Evolutionary conservation across 2,888 invertebrate genomes (phyloP), one percentile per base, ranked within the genome.

Genomic region (Leucophora obtusa): DNA sequence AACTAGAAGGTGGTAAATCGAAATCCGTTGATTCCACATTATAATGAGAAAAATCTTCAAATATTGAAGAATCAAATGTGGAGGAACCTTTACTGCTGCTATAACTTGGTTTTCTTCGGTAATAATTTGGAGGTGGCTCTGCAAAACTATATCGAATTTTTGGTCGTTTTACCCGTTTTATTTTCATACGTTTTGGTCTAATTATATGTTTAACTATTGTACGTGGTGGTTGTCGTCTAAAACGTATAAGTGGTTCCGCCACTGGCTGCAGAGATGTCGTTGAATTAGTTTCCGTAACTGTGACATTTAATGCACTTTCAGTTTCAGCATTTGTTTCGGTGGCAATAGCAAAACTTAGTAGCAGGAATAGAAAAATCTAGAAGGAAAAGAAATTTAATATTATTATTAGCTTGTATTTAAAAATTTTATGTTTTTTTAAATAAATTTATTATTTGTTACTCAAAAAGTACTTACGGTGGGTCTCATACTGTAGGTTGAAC

Each of bases 161-260:
- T 5, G 86, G 86, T 6, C 74, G 70, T 77, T 89, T 89, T 1
- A 83, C 78, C 5, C 87, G 85, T 54, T 88, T 87, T 38, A 71
- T 75, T 50, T 84, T 84, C 7, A 86, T 85, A 63, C 88, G 90
- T 3, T 84, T 63, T 15, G 84, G 58, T 7, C 84, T 82, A 14
- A 83, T 81, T 54, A 84, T 82, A 51, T 86, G 84, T 24, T 85
- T 86, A 1, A 85, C 83, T 54, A 86, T 83, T n/a, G 83, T 83
- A 7, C 83, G 84, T 0, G 89, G 87, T 2, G 89, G 90, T 72
- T 90, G 90, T 10, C 89, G 86, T 24, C 89, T 85, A 59, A 84
- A 87, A 2, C 90, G 85, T 11, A 86, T 80, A 1, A 89, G 79
- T 71, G 86, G 85, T 68, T 87, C 88, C 2, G 88, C 86, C 0